Percentiles rank a stretch among this genome's conserved stretches.
Evolutionary conservation across 2,888 invertebrate species (phyloP).

Genomic region (Pycnomerus fuliginosus): DNA sequence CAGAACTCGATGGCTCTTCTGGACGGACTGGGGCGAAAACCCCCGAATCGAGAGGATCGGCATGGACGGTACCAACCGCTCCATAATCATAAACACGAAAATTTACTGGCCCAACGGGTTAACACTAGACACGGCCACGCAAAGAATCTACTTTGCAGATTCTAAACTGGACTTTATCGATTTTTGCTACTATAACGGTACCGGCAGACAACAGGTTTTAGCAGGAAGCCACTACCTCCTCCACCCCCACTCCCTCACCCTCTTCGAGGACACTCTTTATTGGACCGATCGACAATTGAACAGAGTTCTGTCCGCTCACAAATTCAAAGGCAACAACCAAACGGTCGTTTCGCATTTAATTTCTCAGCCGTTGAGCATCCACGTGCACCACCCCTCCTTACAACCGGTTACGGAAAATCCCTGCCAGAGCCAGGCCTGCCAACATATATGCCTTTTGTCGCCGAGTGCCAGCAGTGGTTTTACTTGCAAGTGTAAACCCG

Average conservation of each 20-base stretch:
- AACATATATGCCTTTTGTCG: slow-evolving; percentile 89
- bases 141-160: slow-evolving; percentile 95
- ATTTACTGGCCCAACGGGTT: slow-evolving; percentile 99
- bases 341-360: slow-evolving; percentile 93
- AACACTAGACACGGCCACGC: slow-evolving; percentile 91
- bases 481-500: slow-evolving; percentile 90
- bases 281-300: slow-evolving; percentile 96
- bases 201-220: slow-evolving; percentile 82
- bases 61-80: slow-evolving; percentile 89
- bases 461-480: slow-evolving; percentile 70
- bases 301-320: slow-evolving; percentile 85
- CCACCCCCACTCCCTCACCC: slow-evolving; percentile 91
- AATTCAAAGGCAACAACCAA: slow-evolving; percentile 81
- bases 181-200: slow-evolving; percentile 95
- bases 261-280: slow-evolving; percentile 95
- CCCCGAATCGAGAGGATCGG: slow-evolving; percentile 94
- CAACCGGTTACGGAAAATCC: slow-evolving; percentile 82
- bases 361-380: slow-evolving; percentile 92
- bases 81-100: slow-evolving; percentile 85
- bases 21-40: slow-evolving; percentile 99
- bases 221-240: slow-evolving; percentile 88
- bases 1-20: slow-evolving; percentile 83
- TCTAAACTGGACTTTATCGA: slow-evolving; percentile 97
- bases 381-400: slow-evolving; percentile 91
- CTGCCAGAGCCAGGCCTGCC: slow-evolving; percentile 73